Evolutionary conservation across 1,140 invertebrate genomes (phyloP).

Genomic region (Eupeodes corollae): DNA sequence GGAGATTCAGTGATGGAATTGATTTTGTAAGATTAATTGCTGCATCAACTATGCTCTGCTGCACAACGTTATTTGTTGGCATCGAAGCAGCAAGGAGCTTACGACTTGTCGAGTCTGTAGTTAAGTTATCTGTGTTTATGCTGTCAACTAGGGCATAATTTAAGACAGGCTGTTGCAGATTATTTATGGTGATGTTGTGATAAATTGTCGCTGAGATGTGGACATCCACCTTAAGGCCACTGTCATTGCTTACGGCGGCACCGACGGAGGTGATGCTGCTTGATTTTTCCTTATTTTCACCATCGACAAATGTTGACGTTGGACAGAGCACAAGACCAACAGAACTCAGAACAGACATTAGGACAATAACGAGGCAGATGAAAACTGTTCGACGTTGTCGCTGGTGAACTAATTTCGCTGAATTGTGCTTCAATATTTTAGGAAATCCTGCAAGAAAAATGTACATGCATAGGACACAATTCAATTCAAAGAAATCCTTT

Average conservation of each 20-base stretch:
- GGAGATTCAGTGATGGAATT: too few relatives aligned
- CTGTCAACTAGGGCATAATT: constrained; percentile 16
- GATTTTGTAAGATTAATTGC: not conserved
- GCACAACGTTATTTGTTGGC: not conserved
- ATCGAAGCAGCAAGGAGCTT: constrained; percentile 4
- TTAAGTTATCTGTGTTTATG: constrained; percentile 8
- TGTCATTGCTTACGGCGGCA: not conserved
- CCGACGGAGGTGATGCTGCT: constrained; percentile 2
- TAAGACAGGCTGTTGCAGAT: constrained; percentile 2
- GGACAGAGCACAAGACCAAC: constrained; percentile 30
- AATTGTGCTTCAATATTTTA: constrained; percentile 52
- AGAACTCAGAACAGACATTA: constrained; percentile 58
- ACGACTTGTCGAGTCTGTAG: constrained; percentile 9
- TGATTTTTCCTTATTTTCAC: constrained; percentile 4
- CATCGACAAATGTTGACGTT: constrained; percentile 16
- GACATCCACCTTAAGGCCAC: constrained; percentile 32
- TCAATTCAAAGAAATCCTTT: too few relatives aligned
- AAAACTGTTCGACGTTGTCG: constrained; percentile 59
- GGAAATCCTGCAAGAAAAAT: constrained; percentile 40
- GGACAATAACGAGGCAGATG: constrained; percentile 65
- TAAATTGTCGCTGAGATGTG: constrained; percentile 35
- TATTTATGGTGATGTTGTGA: constrained; percentile 36
- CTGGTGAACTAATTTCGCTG: constrained; percentile 59
- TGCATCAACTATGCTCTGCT: constrained; percentile 6
- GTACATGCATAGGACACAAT: too few relatives aligned